Conservation (phyloP, 2,797 vertebrate species). For the Rhadinocentrus ornatus region DNA sequence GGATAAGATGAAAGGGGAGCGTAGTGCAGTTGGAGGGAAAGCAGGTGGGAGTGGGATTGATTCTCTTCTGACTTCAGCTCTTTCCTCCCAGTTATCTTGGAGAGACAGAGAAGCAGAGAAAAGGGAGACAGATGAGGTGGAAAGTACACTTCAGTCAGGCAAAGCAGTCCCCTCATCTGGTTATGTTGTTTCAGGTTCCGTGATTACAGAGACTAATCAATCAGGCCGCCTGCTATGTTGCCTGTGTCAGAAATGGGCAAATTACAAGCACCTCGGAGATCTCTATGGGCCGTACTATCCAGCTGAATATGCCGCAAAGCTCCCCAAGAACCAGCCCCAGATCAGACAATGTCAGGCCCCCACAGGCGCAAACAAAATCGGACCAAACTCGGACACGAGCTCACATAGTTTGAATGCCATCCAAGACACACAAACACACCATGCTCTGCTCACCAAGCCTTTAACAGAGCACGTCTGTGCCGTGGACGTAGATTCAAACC, state of each 20-base stretch:
- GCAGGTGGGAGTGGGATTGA: constrained; percentile 68
- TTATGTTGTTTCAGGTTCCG: constrained; percentile 92
- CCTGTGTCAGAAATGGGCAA: constrained; percentile 98
- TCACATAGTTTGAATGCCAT: constrained; percentile 55
- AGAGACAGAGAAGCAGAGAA: constrained; percentile 83
- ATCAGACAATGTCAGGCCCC: constrained; percentile 77
- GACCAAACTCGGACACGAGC: constrained; percentile 68
- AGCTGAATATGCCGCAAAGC: constrained; percentile 93
- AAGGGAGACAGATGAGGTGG: constrained; percentile 75
- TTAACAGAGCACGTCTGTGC: constrained; percentile 65
- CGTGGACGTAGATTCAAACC: constrained; percentile 64
- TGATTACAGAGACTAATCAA: constrained; percentile 91
- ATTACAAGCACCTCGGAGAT: constrained; percentile 97
- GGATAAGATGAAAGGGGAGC: constrained; percentile 91
- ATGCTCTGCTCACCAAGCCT: constrained; percentile 64
- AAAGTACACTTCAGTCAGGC: constrained; percentile 86
- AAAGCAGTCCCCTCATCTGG: constrained; percentile 93
- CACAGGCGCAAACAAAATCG: constrained; percentile 67
- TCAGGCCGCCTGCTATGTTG: constrained; percentile 95
- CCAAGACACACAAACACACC: constrained; percentile 67
- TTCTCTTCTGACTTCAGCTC: constrained; percentile 67
- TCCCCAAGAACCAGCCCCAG: constrained; percentile 95
- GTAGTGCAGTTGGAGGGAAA: constrained; percentile 79
- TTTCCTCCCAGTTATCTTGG: constrained; percentile 76
- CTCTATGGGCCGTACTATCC: constrained; percentile 98